Evolutionary conservation across 2,797 vertebrate genomes (phyloP).

Genomic region (Hoplostethus mediterraneus): DNA sequence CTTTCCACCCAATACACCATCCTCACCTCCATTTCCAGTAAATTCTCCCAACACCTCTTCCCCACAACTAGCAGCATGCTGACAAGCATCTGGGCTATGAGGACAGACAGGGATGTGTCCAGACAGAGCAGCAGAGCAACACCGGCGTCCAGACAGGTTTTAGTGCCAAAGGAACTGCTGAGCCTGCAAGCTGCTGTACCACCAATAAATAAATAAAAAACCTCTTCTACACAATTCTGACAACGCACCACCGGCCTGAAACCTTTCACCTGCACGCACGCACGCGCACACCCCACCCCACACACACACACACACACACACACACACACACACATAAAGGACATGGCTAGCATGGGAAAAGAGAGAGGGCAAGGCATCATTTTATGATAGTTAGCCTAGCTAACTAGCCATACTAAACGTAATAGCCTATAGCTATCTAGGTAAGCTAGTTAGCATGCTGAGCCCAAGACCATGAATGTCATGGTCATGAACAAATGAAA

Average conservation of each 20-base stretch:
- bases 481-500: too few relatives aligned
- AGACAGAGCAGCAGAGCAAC: conserved; percentile 30
- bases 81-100: conserved; percentile 34
- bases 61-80: too few relatives aligned
- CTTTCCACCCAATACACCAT: conserved; percentile 5
- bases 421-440: too few relatives aligned
- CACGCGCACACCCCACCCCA: background rate
- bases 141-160: conserved; percentile 41
- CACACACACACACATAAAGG: background rate
- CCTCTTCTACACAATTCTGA: conserved; percentile 24
- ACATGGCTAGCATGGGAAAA: background rate
- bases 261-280: conserved; percentile 5
- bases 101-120: conserved; percentile 24
- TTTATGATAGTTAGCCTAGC: conserved; percentile 16
- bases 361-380: conserved; percentile 15
- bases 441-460: too few relatives aligned
- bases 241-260: conserved; percentile 31
- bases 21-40: conserved; percentile 2
- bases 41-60: too few relatives aligned
- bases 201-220: conserved; percentile 58
- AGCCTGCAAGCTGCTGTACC: conserved; percentile 46
- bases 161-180: conserved; percentile 50
- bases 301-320: conserved; percentile 7
- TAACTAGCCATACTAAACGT: too few relatives aligned
- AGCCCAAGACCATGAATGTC: too few relatives aligned